Conservation (phyloP, 2,888 invertebrate genomes). For the Ypsolopha sequella region DNA sequence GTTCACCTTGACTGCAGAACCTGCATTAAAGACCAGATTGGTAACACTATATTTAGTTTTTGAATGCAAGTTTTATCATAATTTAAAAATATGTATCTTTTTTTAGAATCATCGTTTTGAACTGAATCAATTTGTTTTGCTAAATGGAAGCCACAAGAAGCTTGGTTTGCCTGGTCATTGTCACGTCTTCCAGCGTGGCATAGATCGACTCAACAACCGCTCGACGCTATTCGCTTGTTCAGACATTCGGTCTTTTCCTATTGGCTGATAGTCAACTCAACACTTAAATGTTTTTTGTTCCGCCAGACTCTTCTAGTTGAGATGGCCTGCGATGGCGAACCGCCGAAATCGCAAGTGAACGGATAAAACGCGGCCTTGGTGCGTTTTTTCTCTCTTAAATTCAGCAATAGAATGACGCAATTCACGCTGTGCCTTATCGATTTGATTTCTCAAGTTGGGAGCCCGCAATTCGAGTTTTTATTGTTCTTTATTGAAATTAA, state of each 20-base stretch:
- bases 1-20: constrained; percentile 49
- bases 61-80: too few species aligned
- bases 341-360: constrained; percentile 61
- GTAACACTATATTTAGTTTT: too few species aligned
- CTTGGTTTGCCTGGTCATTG: not conserved
- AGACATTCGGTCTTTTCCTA: not conserved
- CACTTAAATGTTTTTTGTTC: constrained; percentile 24
- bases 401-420: constrained; percentile 50
- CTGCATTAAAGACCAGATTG: not conserved
- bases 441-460: constrained; percentile 22
- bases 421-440: constrained; percentile 41
- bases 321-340: constrained; percentile 11
- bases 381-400: constrained; percentile 44
- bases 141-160: too few species aligned
- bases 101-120: not conserved
- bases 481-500: not conserved
- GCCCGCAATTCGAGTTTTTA: not conserved
- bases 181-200: not conserved
- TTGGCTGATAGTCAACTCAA: not conserved
- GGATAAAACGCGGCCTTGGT: constrained; percentile 48
- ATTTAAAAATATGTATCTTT: too few species aligned
- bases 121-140: not conserved
- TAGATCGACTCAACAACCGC: not conserved
- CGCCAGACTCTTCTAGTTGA: constrained; percentile 15
- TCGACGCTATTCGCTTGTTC: not conserved